Conservation (phyloP, 2,888 invertebrate species). For the Hemithea aestivaria region DNA sequence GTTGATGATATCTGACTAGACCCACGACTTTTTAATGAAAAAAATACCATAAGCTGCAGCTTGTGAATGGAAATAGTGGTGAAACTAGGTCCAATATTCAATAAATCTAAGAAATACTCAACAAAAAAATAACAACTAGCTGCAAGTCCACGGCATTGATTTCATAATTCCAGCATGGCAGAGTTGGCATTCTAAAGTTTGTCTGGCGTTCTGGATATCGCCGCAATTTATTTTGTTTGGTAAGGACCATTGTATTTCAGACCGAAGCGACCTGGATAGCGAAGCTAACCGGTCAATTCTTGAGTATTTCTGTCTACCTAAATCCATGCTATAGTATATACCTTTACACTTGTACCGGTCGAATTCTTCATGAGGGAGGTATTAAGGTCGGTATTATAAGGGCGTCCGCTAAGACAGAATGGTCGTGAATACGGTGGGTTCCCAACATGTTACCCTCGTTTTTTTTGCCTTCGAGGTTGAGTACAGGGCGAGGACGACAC, state of each 20-base stretch:
- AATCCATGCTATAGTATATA: constrained; percentile 22
- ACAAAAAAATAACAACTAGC: constrained; percentile 12
- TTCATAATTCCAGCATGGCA: constrained; percentile 6
- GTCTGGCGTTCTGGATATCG: constrained; percentile 13
- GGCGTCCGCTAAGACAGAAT: neutral
- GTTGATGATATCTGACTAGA: too few relatives aligned
- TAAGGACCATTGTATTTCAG: constrained; percentile 16
- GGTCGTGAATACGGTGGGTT: too few relatives aligned
- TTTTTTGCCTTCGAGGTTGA: too few relatives aligned
- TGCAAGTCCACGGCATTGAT: constrained; percentile 4
- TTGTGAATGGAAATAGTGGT: too few relatives aligned
- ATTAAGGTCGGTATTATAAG: neutral
- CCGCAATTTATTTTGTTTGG: constrained; percentile 16
- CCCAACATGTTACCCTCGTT: too few relatives aligned
- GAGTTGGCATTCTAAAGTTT: too few relatives aligned
- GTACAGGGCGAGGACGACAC: too few relatives aligned
- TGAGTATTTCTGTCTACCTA: constrained; percentile 19
- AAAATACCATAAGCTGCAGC: too few relatives aligned
- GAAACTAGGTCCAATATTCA: too few relatives aligned
- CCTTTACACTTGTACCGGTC: constrained; percentile 14
- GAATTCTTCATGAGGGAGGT: constrained; percentile 1
- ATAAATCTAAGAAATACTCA: too few relatives aligned
- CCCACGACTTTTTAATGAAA: too few relatives aligned
- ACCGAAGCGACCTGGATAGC: constrained; percentile 2
- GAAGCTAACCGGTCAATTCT: constrained; percentile 16